A percentile compares a stretch with the other conserved stretches of the same genome.
Evolutionary conservation across 2,797 vertebrate species (phyloP).

Genomic region (Pangasius mekongensis): DNA sequence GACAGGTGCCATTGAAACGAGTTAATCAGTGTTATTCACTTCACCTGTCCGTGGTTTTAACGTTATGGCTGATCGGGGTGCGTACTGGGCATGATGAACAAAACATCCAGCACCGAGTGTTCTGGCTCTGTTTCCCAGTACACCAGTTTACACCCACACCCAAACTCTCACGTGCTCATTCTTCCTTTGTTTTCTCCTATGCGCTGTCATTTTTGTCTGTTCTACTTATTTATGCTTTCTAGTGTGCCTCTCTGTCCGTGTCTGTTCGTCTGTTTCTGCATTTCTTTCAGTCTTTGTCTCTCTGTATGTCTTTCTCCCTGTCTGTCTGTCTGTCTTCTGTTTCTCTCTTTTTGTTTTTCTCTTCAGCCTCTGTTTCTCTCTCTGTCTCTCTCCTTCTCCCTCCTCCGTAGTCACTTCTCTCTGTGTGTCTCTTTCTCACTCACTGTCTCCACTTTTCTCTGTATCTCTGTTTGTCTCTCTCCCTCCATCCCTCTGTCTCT

Average conservation of each 20-base stretch:
- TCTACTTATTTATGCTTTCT: background rate
- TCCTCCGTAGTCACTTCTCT: too few relatives aligned
- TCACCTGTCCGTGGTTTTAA: too few relatives aligned
- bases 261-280: background rate
- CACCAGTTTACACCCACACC: background rate
- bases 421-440: background rate
- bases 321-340: background rate
- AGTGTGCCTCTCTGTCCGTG: background rate
- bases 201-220: too few relatives aligned
- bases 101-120: background rate
- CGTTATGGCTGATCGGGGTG: too few relatives aligned
- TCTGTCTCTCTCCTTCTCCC: background rate
- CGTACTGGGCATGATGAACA: too few relatives aligned
- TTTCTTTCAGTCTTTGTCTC: background rate
- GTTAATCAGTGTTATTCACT: too few relatives aligned
- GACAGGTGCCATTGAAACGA: too few relatives aligned
- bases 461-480: background rate
- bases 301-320: background rate
- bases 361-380: background rate
- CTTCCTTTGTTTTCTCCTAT: background rate
- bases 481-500: background rate
- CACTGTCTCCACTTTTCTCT: background rate
- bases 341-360: background rate
- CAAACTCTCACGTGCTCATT: background rate
- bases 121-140: background rate